Conservation (phyloP, 2,888 invertebrate species). For the Cephonodes hylas region DNA sequence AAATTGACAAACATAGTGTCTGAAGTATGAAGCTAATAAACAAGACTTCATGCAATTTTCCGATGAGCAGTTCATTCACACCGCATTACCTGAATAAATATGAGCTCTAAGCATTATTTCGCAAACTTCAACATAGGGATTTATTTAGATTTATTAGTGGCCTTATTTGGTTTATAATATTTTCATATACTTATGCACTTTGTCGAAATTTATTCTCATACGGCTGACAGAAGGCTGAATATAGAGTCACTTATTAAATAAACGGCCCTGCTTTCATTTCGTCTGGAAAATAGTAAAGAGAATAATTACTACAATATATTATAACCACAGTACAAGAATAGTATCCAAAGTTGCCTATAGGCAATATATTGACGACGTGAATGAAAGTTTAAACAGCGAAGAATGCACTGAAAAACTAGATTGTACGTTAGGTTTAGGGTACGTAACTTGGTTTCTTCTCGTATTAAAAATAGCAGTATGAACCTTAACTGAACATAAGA, state of each 20-base stretch:
- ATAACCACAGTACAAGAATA: neutral
- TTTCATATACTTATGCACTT: slow-evolving; percentile 5
- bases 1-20: too few species aligned
- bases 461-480: too few species aligned
- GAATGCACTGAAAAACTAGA: too few species aligned
- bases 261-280: slow-evolving; percentile 11
- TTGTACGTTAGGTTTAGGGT: too few species aligned
- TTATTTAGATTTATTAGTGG: slow-evolving; percentile 42
- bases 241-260: slow-evolving; percentile 23
- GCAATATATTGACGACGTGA: neutral
- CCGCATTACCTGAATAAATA: slow-evolving; percentile 37
- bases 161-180: slow-evolving; percentile 31
- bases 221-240: slow-evolving; percentile 36
- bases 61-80: neutral
- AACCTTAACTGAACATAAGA: too few species aligned
- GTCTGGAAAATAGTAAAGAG: neutral
- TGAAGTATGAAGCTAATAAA: too few species aligned
- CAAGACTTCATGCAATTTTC: neutral
- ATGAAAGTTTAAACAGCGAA: too few species aligned
- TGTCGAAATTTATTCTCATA: slow-evolving; percentile 38
- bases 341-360: neutral
- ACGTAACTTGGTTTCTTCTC: too few species aligned
- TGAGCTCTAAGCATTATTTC: slow-evolving; percentile 41
- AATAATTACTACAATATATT: neutral
- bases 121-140: slow-evolving; percentile 36